Base-by-base conservation (phyloP, 2,888 invertebrate genomes). In the Camptogramma bilineatum region DNA sequence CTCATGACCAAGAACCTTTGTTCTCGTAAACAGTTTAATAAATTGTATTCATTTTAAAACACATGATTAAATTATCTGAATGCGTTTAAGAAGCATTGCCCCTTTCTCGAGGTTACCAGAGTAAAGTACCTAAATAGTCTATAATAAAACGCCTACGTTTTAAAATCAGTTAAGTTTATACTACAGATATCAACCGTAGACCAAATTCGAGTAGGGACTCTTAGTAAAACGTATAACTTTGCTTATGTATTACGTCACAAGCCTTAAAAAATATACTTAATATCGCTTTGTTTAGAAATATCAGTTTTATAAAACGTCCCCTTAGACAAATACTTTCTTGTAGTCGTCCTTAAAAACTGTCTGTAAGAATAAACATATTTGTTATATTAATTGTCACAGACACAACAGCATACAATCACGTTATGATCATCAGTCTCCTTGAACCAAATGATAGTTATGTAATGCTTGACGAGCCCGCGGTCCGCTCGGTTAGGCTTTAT, bases 1-100 rank as follows among this genome's bases (percentile, higher is more conserved):
- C 7, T 44, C 17, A 51, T 56, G 24, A 13, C 53, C 21, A 46
- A 52, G 47, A 52, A 55, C 31, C 52, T 53, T 50, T 34, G 21
- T 51, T 59, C 52, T 21, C 34, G 76, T 80, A 79, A 81, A 79
- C 79, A 81, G 64, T 75, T 70, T 70, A 60, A 77, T 81, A 78
- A 78, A 80, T 80, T 74, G 69, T 57, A 68, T 42, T 4, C 31
- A 28, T 18, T 63, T 68, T 34, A 66, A 65, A 63, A 70, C 58
- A 42, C 19, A 51, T 54, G 65, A 68, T 68, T 66, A 63, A 62
- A 56, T 60, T 61, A 68, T 68, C 56, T 62, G 66, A 53, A 31
- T 63, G 56, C 62, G 69, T 71, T 44, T 50, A 51, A 56, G 56
- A 68, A 64, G 52, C 70, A 72, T 64, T 61, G 70, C 62, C 66